phyloP scores from a whole-genome alignment of 2,797 vertebrate species.

The Mormyrops boulengeri region DNA sequence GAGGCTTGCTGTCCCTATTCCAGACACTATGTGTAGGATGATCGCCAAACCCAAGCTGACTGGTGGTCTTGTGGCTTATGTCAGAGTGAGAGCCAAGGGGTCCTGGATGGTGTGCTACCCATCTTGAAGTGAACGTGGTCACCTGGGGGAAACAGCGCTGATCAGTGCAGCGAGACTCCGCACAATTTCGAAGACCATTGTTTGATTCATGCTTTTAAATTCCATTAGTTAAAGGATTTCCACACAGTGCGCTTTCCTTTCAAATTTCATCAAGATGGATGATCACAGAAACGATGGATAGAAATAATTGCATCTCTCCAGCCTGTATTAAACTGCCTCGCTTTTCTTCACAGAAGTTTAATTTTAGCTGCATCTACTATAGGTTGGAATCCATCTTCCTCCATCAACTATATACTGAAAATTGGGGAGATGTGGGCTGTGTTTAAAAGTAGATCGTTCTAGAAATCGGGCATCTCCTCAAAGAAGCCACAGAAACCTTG shows the following conservation, averaged over 20 bases:
- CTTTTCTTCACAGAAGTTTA: background rate
- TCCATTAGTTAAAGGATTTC: background rate
- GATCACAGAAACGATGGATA: background rate
- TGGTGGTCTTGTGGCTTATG: background rate
- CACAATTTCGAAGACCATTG: background rate
- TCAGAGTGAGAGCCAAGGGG: background rate
- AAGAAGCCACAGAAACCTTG: background rate
- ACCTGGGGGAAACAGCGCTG: background rate
- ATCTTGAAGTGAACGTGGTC: background rate
- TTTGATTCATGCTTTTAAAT: slow-evolving; percentile 9
- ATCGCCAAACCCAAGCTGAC: background rate
- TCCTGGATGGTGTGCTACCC: background rate
- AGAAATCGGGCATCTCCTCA: background rate
- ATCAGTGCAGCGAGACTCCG: background rate
- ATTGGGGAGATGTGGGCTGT: background rate
- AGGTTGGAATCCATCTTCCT: background rate
- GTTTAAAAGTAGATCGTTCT: background rate
- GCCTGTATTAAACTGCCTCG: background rate
- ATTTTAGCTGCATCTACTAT: background rate
- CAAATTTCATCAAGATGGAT: background rate
- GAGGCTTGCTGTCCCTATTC: background rate
- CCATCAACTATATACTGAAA: background rate
- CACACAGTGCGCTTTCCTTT: background rate
- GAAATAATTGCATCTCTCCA: background rate
- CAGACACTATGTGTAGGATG: background rate